A percentile compares a stretch with the other conserved stretches of the same genome.
Conservation (phyloP, 2,888 invertebrate species). For the Hydraecia micacea region DNA sequence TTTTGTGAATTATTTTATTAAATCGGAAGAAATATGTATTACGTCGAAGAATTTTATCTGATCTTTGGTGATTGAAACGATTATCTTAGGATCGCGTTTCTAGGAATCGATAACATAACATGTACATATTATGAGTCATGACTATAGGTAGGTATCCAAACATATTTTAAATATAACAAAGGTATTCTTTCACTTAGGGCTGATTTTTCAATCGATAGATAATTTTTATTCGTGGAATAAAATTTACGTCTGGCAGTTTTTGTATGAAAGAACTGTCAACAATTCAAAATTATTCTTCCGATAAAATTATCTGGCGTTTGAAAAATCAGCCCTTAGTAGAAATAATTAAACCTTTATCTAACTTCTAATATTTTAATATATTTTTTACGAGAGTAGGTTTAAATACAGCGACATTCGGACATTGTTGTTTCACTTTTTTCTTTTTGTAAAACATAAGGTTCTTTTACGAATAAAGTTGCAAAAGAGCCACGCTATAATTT, state of each 20-base stretch:
- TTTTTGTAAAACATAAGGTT: neutral
- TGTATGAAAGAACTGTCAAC: too few relatives aligned
- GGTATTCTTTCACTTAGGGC: neutral
- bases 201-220: too few relatives aligned
- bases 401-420: too few relatives aligned
- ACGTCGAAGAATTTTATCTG: neutral
- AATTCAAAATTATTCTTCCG: too few relatives aligned
- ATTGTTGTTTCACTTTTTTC: neutral
- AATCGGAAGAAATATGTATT: constrained; percentile 28
- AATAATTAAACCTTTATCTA: neutral
- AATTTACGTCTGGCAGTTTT: too few relatives aligned
- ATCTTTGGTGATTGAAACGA: neutral
- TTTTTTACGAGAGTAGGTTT: neutral
- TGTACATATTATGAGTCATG: neutral
- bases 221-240: too few relatives aligned
- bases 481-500: neutral
- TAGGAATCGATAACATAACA: neutral
- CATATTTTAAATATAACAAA: neutral
- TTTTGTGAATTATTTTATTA: constrained; percentile 59
- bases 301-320: too few relatives aligned
- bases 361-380: neutral
- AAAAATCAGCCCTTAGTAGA: too few relatives aligned
- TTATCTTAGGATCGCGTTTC: constrained; percentile 7
- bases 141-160: neutral
- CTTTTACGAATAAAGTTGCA: neutral